Percentiles rank a stretch among this genome's conserved stretches.
phyloP scores from a whole-genome alignment of 2,888 invertebrate species.

The Tetrapedia diversipes region DNA sequence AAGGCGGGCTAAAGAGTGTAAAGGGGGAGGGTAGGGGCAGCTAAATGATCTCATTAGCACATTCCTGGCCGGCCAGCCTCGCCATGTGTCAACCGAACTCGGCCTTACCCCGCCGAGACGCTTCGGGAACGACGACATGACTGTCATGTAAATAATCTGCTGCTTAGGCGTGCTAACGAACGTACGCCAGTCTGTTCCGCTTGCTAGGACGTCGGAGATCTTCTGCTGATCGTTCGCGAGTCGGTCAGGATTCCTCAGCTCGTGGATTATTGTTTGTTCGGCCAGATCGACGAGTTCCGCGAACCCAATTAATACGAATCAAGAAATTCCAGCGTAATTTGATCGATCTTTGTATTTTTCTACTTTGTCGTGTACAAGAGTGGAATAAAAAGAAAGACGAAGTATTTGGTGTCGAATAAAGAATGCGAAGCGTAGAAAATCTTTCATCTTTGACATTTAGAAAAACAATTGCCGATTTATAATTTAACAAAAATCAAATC shows the following conservation, averaged over 20 bases:
- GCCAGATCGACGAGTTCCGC: background rate
- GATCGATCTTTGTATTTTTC: too few species aligned
- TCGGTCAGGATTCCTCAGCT: background rate
- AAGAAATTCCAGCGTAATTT: too few species aligned
- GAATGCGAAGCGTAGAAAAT: too few species aligned
- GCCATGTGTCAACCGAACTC: constrained; percentile 78
- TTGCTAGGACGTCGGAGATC: constrained; percentile 29
- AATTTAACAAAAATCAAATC: too few species aligned
- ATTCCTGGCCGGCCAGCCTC: constrained; percentile 78
- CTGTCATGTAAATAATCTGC: constrained; percentile 77
- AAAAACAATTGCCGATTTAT: too few species aligned
- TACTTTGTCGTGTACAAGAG: too few species aligned
- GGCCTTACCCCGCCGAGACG: constrained; percentile 63
- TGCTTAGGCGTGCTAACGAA: constrained; percentile 65
- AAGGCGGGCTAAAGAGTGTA: constrained; percentile 65
- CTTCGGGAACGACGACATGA: constrained; percentile 71
- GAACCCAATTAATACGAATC: background rate
- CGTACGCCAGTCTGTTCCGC: constrained; percentile 38
- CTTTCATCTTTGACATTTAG: too few species aligned
- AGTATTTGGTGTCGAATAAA: too few species aligned
- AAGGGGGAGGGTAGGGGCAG: constrained; percentile 65
- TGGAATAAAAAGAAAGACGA: too few species aligned
- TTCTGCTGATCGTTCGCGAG: constrained; percentile 17
- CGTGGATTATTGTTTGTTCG: background rate
- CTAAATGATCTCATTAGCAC: constrained; percentile 83